These are phyloP conservation scores for Drosophila robusta DNA, from an alignment of 2,888 invertebrate species.

Conservation along the genomic window DNA sequence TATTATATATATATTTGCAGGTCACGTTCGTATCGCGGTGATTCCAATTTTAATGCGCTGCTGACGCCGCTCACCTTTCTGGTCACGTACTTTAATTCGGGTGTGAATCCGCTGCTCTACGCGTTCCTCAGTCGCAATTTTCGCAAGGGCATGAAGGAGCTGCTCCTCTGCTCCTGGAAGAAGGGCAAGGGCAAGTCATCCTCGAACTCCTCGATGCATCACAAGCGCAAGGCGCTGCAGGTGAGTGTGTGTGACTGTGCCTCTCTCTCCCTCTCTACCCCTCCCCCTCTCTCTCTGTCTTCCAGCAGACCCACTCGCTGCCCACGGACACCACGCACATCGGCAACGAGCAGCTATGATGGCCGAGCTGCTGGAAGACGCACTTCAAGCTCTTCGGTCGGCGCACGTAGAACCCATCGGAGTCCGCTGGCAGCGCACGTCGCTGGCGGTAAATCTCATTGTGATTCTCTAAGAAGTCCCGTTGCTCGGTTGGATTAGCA, in stretches of 20 bases:
- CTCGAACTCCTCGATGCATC: constrained; percentile 84
- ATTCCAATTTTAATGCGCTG: constrained; percentile 90
- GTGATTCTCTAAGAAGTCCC: constrained; percentile 60
- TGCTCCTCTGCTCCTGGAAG: constrained; percentile 88
- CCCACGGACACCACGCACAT: constrained; percentile 85
- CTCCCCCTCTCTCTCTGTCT: too few species aligned
- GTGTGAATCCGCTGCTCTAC: constrained; percentile 95
- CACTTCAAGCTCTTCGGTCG: constrained; percentile 70
- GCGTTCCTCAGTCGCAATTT: constrained; percentile 94
- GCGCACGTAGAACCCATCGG: constrained; percentile 60
- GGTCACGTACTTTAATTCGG: constrained; percentile 95
- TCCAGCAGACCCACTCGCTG: constrained; percentile 83
- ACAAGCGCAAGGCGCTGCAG: constrained; percentile 84
- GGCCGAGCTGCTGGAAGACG: constrained; percentile 66
- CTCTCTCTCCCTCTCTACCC: too few species aligned
- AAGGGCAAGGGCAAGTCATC: constrained; percentile 84
- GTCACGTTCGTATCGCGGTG: constrained; percentile 89
- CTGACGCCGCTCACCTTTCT: constrained; percentile 94
- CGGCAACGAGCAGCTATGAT: constrained; percentile 85
- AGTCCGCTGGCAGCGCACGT: constrained; percentile 16
- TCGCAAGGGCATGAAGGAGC: constrained; percentile 93
- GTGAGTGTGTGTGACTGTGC: constrained; percentile 64
- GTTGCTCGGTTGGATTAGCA: constrained; percentile 48
- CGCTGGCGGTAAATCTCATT: constrained; percentile 51
- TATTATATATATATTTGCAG: constrained; percentile 60